Conservation (phyloP, 2,888 invertebrate genomes). For the Xanthostigma xanthostigma region DNA sequence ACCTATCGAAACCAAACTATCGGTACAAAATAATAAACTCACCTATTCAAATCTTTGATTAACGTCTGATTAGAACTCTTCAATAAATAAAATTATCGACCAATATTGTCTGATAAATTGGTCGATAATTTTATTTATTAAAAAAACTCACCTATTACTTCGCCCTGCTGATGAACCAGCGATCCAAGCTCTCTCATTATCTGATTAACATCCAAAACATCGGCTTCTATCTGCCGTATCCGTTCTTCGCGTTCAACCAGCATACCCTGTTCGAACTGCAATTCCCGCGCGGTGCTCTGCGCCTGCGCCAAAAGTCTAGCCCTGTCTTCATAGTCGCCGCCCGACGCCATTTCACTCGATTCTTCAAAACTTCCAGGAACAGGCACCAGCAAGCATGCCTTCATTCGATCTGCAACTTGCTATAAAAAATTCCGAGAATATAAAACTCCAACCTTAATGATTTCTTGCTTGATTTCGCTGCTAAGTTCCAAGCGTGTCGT, state of each 20-base stretch:
- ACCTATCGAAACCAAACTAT: too few relatives aligned
- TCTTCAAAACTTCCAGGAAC: constrained; percentile 23
- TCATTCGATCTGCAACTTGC: constrained; percentile 54
- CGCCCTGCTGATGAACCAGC: constrained; percentile 56
- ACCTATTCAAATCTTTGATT: too few relatives aligned
- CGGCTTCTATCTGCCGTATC: constrained; percentile 64
- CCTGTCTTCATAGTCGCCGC: constrained; percentile 24
- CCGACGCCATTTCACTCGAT: constrained; percentile 25
- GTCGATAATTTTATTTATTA: too few relatives aligned
- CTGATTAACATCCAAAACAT: constrained; percentile 68
- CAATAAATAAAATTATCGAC: too few relatives aligned
- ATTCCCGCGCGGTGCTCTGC: constrained; percentile 32
- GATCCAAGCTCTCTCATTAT: constrained; percentile 64
- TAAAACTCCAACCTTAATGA: too few relatives aligned
- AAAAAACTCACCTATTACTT: constrained; percentile 49
- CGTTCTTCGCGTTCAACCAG: constrained; percentile 65
- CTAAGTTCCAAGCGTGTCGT: too few relatives aligned
- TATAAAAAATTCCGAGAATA: constrained; percentile 18
- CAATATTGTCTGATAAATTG: too few relatives aligned
- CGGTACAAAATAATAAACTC: too few relatives aligned
- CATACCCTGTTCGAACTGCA: constrained; percentile 68
- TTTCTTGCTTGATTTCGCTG: too few relatives aligned
- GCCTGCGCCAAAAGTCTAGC: constrained; percentile 29
- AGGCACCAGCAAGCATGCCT: constrained; percentile 37
- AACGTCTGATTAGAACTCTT: too few relatives aligned